Evolutionary conservation across 2,113 vertebrate genomes (phyloP).

Genomic region (Peromyscus maniculatus): DNA sequence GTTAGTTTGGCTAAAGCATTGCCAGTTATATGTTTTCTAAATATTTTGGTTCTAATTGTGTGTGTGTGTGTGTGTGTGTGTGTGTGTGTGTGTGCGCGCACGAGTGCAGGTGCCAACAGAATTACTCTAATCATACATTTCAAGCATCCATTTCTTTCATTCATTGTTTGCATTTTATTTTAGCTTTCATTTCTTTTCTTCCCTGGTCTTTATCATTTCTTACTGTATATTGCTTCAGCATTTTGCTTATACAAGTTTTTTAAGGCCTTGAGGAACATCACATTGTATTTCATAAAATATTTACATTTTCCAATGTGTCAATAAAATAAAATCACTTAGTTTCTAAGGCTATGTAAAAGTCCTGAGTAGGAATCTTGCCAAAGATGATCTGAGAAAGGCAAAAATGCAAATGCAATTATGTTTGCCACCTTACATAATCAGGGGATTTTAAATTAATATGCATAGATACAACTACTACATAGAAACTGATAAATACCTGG

Average conservation of each 20-base stretch:
- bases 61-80: neutral
- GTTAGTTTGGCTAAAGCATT: neutral
- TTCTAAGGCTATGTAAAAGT: neutral
- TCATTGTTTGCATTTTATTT: neutral
- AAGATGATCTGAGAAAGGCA: neutral
- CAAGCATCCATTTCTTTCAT: neutral
- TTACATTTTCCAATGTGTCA: neutral
- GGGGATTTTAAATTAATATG: neutral
- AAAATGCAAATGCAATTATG: neutral
- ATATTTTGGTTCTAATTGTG: neutral
- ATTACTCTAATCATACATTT: neutral
- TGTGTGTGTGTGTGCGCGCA: no score
- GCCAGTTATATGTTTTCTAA: neutral
- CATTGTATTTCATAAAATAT: neutral
- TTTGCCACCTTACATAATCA: neutral
- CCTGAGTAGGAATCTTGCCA: neutral
- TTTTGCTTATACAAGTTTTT: neutral
- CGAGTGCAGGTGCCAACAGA: neutral
- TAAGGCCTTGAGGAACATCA: neutral
- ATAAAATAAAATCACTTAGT: neutral
- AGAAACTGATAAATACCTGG: neutral
- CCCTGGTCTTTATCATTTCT: neutral
- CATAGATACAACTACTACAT: neutral
- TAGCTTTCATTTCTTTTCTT: neutral
- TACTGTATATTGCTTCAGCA: neutral